Conservation (phyloP, 2,797 vertebrate species). For the Sylvilagus floridanus region DNA sequence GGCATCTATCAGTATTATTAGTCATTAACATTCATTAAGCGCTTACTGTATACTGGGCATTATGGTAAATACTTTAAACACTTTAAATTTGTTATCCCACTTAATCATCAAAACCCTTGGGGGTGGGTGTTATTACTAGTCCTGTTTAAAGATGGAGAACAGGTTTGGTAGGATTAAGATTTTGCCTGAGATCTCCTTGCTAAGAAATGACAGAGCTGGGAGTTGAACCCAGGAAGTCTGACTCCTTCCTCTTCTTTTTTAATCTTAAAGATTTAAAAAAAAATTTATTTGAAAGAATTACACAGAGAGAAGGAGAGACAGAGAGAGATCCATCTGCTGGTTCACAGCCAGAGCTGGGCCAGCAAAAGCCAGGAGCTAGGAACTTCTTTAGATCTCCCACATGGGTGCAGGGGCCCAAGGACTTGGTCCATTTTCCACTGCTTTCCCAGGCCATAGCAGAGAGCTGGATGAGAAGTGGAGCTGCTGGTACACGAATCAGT, state of each 20-base stretch:
- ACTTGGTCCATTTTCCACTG: no score
- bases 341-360: no score
- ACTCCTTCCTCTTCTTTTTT: not conserved
- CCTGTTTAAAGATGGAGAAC: conserved; percentile 3
- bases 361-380: no score
- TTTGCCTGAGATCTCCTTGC: not conserved
- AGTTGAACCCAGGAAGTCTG: not conserved
- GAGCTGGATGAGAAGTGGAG: no score
- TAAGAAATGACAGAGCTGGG: not conserved
- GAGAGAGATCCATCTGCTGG: no score
- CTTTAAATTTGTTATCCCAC: not conserved
- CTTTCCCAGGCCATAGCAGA: no score
- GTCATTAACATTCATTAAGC: not conserved
- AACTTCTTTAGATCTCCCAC: no score
- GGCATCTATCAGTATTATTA: not conserved
- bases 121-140: not conserved
- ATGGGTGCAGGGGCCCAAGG: no score
- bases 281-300: no score
- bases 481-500: no score
- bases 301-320: no score
- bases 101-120: not conserved
- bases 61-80: not conserved
- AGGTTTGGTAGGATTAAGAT: not conserved
- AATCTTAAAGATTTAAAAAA: no score
- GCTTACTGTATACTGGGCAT: not conserved